A percentile compares a stretch with the other conserved stretches of the same genome.
phyloP scores from a whole-genome alignment of 2,113 vertebrate genomes.

The Sebastes fasciatus region DNA sequence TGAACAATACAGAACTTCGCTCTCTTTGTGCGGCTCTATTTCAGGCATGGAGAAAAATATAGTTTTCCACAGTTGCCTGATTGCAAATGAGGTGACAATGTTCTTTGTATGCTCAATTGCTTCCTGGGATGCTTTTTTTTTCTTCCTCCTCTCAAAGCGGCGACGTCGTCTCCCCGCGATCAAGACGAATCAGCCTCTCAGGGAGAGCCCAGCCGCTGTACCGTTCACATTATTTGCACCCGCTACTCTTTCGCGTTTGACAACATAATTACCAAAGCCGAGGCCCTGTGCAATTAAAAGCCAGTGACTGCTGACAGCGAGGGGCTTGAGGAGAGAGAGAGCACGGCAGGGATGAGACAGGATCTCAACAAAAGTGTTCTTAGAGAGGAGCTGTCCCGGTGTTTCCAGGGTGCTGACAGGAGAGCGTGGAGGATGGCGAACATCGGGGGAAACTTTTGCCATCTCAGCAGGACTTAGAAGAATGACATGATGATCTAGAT shows the following conservation, averaged over 20 bases:
- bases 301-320: slow-evolving; percentile 60
- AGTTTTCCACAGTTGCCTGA: slow-evolving; percentile 48
- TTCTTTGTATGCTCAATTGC: slow-evolving; percentile 70
- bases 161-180: slow-evolving; percentile 42
- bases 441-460: neutral
- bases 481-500: neutral
- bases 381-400: neutral
- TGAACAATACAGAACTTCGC: slow-evolving; percentile 12
- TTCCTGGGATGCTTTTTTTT: slow-evolving; percentile 49
- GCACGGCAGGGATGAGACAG: slow-evolving; percentile 34
- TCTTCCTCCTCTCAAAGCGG: slow-evolving; percentile 15
- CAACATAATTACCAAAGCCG: slow-evolving; percentile 78
- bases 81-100: slow-evolving; percentile 64
- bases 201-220: slow-evolving; percentile 26
- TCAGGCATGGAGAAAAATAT: slow-evolving; percentile 22
- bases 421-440: neutral
- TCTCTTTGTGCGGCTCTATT: slow-evolving; percentile 42
- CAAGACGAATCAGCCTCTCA: slow-evolving; percentile 58
- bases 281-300: slow-evolving; percentile 77
- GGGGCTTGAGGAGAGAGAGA: slow-evolving; percentile 21
- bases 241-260: slow-evolving; percentile 60
- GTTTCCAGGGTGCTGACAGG: slow-evolving; percentile 31
- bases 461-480: neutral
- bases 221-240: slow-evolving; percentile 65
- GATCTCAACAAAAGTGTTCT: slow-evolving; percentile 40